Conservation (phyloP, 2,113 vertebrate genomes). For the Xiphophorus maculatus region DNA sequence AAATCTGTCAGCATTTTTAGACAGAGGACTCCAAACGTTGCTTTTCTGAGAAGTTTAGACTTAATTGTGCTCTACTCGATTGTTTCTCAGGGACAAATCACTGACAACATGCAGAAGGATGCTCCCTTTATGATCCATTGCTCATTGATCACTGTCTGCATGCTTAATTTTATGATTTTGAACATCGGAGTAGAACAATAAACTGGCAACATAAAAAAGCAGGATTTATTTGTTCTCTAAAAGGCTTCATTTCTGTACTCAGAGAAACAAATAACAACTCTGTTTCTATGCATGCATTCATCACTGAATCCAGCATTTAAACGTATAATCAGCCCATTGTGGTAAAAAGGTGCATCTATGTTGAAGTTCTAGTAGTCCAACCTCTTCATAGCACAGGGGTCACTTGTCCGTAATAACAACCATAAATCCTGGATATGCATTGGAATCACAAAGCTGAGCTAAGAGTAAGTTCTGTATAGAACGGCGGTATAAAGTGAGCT, state of each 20-base stretch:
- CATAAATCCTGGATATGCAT: neutral
- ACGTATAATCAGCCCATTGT: neutral
- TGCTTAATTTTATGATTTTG: too few species aligned
- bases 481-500: neutral
- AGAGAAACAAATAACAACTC: neutral
- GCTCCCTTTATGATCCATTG: neutral
- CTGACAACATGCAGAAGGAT: neutral
- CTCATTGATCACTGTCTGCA: neutral
- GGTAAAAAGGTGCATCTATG: neutral
- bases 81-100: neutral
- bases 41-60: neutral
- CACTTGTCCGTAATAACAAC: neutral
- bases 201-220: too few species aligned
- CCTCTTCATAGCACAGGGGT: neutral
- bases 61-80: constrained; percentile 3
- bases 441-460: neutral
- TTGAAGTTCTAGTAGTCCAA: too few species aligned
- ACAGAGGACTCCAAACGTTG: neutral
- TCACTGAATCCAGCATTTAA: neutral
- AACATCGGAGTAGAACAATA: too few species aligned
- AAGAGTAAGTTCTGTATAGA: neutral
- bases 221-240: neutral
- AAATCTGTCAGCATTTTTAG: neutral
- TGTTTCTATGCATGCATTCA: neutral
- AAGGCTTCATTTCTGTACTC: neutral